These are phyloP conservation scores for Thecocarcelia acutangulata DNA, from an alignment of 2,888 invertebrate genomes.

Conservation along the genomic window DNA sequence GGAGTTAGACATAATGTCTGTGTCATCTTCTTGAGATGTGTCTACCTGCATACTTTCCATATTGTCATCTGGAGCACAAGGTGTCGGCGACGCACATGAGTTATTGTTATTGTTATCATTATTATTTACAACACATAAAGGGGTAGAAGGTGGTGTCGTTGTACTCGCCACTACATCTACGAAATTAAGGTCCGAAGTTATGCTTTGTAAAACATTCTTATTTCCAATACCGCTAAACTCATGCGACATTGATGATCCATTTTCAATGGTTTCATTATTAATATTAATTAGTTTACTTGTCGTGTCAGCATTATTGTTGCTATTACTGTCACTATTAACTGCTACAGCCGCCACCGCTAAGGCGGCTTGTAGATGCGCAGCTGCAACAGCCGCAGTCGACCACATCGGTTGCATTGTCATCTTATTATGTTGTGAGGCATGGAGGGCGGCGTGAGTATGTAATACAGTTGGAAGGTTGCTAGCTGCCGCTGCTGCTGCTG, in stretches of 20 bases:
- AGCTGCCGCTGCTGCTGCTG: constrained; percentile 78
- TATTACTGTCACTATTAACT: constrained; percentile 68
- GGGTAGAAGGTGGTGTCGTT: constrained; percentile 48
- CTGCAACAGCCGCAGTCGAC: constrained; percentile 86
- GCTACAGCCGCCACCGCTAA: constrained; percentile 78
- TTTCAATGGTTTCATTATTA: constrained; percentile 18
- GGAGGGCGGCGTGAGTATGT: constrained; percentile 53
- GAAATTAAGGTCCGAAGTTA: constrained; percentile 44
- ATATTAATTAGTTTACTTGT: constrained; percentile 30
- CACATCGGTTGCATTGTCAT: constrained; percentile 79
- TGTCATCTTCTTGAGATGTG: constrained; percentile 39
- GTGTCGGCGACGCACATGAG: constrained; percentile 39
- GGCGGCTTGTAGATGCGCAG: constrained; percentile 85
- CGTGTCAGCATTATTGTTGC: constrained; percentile 33
- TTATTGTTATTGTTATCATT: constrained; percentile 49
- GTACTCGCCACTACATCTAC: constrained; percentile 52
- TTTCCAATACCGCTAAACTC: constrained; percentile 28
- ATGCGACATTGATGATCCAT: constrained; percentile 10
- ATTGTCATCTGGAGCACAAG: constrained; percentile 30
- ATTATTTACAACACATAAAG: constrained; percentile 51
- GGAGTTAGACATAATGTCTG: constrained; percentile 42
- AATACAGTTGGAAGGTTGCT: constrained; percentile 53
- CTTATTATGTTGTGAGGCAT: constrained; percentile 70
- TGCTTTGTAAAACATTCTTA: constrained; percentile 13
- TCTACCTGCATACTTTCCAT: constrained; percentile 45